These are phyloP conservation scores for Hydropotes inermis DNA, from an alignment of 2,113 vertebrate species.

Conservation along the genomic window DNA sequence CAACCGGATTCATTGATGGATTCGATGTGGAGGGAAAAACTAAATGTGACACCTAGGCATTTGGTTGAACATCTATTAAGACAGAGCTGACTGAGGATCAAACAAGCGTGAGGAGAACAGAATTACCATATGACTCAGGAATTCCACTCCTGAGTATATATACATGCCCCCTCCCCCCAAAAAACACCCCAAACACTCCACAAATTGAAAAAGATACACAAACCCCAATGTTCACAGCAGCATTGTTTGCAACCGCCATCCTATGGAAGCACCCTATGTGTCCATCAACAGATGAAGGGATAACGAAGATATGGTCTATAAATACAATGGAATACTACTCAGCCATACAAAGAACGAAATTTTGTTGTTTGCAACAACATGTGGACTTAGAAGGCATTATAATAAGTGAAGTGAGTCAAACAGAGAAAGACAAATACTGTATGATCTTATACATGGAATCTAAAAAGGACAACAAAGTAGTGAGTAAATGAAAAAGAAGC, in stretches of 20 bases:
- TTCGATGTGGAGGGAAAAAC: background rate
- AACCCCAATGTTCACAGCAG: background rate
- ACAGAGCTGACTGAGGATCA: background rate
- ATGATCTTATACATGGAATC: background rate
- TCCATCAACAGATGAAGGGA: background rate
- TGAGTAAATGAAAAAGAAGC: background rate
- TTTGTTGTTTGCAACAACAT: background rate
- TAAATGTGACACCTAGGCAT: background rate
- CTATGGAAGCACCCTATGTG: background rate
- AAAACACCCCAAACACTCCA: background rate
- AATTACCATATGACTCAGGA: background rate
- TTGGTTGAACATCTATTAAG: background rate
- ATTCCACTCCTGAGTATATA: background rate
- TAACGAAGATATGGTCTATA: background rate
- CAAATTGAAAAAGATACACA: background rate
- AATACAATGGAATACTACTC: background rate
- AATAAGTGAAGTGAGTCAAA: background rate
- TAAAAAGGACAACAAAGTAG: background rate
- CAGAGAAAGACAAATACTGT: background rate
- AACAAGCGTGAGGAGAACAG: background rate
- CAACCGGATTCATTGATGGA: background rate
- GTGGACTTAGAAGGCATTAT: background rate
- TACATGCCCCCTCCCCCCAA: fast-evolving
- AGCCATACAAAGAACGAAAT: background rate
- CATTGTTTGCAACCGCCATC: background rate